Percentiles rank a stretch among this genome's conserved stretches.
Conservation (phyloP, 2,797 vertebrate genomes). For the Zenarchopterus dispar region DNA sequence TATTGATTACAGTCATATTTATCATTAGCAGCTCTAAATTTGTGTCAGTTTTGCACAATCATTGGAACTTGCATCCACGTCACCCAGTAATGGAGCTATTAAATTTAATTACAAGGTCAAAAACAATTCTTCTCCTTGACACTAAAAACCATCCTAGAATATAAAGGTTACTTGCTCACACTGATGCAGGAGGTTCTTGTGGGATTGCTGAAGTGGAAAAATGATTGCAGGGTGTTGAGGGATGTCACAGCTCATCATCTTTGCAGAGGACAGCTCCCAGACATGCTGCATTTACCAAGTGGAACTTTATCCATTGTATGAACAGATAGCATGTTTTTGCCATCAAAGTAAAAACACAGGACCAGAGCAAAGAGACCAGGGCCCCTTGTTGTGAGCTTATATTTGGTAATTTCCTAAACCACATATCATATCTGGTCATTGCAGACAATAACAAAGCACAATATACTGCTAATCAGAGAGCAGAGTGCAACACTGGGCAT, state of each 20-base stretch:
- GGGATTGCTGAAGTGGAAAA: slow-evolving; percentile 54
- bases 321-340: slow-evolving; percentile 28
- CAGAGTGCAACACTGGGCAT: slow-evolving; percentile 19
- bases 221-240: slow-evolving; percentile 45
- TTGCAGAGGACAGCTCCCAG: slow-evolving; percentile 37
- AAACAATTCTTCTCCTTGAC: slow-evolving; percentile 35
- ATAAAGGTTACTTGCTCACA: slow-evolving; percentile 50
- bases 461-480: slow-evolving; percentile 25
- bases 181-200: slow-evolving; percentile 38
- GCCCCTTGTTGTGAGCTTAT: slow-evolving; percentile 25
- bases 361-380: slow-evolving; percentile 9
- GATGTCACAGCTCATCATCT: slow-evolving; percentile 46
- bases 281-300: slow-evolving; percentile 50
- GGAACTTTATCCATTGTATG: slow-evolving; percentile 34
- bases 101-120: slow-evolving; percentile 51
- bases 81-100: slow-evolving; percentile 36
- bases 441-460: slow-evolving; percentile 6
- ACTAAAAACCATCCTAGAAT: slow-evolving; percentile 36
- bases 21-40: slow-evolving; percentile 28
- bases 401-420: slow-evolving; percentile 21
- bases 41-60: slow-evolving; percentile 37
- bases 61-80: slow-evolving; percentile 15
- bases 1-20: slow-evolving; percentile 51
- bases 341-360: slow-evolving; percentile 5
- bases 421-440: slow-evolving; percentile 17